A percentile compares a stretch with the other conserved stretches of the same genome.
These are phyloP conservation scores for Peromyscus nudipes DNA, from an alignment of 2,797 vertebrate genomes.

Conservation along the genomic window DNA sequence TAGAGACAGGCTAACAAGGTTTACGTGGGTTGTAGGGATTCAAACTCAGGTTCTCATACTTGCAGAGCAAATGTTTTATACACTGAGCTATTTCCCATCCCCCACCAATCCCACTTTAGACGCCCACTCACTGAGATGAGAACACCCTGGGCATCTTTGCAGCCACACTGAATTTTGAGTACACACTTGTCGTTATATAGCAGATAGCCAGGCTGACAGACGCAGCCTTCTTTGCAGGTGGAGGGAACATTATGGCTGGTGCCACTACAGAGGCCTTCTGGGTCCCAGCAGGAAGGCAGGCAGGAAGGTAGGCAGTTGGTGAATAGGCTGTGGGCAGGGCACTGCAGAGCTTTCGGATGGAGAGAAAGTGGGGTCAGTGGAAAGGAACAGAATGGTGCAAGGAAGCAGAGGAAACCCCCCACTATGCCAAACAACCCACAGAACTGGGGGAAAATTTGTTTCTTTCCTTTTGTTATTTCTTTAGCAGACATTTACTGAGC, in stretches of 20 bases:
- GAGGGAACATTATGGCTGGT: not conserved
- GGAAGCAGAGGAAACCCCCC: not conserved
- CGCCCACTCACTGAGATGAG: not conserved
- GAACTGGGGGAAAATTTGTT: not conserved
- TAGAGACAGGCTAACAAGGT: not conserved
- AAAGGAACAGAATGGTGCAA: not conserved
- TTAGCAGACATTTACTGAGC: not conserved
- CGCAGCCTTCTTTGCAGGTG: not conserved
- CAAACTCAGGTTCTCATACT: not conserved
- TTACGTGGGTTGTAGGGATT: not conserved
- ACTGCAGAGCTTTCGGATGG: not conserved
- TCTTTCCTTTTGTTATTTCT: not conserved
- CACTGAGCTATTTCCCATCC: not conserved
- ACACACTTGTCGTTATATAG: not conserved
- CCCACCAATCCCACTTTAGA: not conserved
- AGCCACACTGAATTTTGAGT: not conserved
- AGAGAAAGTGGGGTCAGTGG: not conserved
- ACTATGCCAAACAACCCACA: not conserved
- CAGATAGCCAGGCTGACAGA: not conserved
- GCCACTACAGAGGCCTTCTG: not conserved
- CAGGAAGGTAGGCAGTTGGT: not conserved
- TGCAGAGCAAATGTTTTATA: not conserved
- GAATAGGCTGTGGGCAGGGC: not conserved
- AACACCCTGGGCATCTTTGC: not conserved
- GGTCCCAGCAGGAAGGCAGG: not conserved